These are phyloP conservation scores for Amiota mariae DNA, from an alignment of 2,888 invertebrate genomes.

Conservation along the genomic window DNA sequence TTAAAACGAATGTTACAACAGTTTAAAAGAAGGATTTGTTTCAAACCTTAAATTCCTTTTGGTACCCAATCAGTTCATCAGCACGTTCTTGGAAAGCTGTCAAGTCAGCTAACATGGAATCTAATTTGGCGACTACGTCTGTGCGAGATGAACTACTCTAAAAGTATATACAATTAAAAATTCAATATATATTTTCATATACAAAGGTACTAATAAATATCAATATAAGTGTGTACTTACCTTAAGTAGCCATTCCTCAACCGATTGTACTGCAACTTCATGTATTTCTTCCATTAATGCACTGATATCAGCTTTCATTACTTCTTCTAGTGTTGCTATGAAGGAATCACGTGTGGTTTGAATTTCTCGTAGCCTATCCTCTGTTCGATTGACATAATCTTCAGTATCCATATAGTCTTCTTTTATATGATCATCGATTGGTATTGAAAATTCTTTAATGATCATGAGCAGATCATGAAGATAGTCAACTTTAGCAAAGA, in stretches of 20 bases:
- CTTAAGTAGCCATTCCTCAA: slow-evolving; percentile 68
- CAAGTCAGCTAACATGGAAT: slow-evolving; percentile 79
- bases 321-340: slow-evolving; percentile 81
- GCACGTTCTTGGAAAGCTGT: slow-evolving; percentile 80
- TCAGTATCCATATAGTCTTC: slow-evolving; percentile 73
- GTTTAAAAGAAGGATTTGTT: neutral
- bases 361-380: slow-evolving; percentile 77
- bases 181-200: too few relatives aligned
- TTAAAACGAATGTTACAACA: too few relatives aligned
- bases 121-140: slow-evolving; percentile 79
- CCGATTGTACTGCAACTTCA: slow-evolving; percentile 81
- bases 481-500: slow-evolving; percentile 85
- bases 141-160: slow-evolving; percentile 83
- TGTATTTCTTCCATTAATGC: slow-evolving; percentile 83
- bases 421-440: slow-evolving; percentile 81
- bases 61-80: slow-evolving; percentile 84
- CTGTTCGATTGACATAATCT: slow-evolving; percentile 73
- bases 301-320: slow-evolving; percentile 86
- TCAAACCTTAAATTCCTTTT: slow-evolving; percentile 86
- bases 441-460: slow-evolving; percentile 85
- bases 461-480: slow-evolving; percentile 88
- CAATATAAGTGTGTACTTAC: slow-evolving; percentile 52
- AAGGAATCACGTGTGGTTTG: slow-evolving; percentile 81
- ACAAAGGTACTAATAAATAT: too few relatives aligned
- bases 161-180: neutral